Conservation (phyloP, 2,797 vertebrate species). For the Sebastes iracundus region DNA sequence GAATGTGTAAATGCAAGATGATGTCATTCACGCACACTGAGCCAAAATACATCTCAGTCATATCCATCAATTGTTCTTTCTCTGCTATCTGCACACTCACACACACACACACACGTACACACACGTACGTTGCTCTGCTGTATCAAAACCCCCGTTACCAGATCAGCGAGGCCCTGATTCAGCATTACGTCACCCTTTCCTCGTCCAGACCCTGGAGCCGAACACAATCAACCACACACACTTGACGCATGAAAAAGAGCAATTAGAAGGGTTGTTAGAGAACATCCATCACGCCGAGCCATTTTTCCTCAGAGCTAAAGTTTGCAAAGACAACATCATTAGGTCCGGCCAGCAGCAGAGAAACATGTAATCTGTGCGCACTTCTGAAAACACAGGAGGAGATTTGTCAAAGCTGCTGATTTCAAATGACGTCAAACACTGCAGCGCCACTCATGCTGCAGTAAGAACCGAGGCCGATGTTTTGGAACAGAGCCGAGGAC, state of each 20-base stretch:
- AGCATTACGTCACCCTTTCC: slow-evolving; percentile 78
- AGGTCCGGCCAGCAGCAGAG: slow-evolving; percentile 11
- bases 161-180: slow-evolving; percentile 40
- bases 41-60: slow-evolving; percentile 78
- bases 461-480: background rate
- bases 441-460: background rate
- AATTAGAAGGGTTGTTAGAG: slow-evolving; percentile 44
- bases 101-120: slow-evolving; percentile 6
- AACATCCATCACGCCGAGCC: slow-evolving; percentile 49
- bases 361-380: slow-evolving; percentile 8
- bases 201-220: slow-evolving; percentile 34
- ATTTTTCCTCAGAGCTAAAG: slow-evolving; percentile 29
- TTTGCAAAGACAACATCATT: slow-evolving; percentile 56
- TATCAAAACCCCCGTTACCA: slow-evolving; percentile 40
- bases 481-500: background rate
- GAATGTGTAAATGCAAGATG: slow-evolving; percentile 33
- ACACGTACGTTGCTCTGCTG: background rate
- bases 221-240: slow-evolving; percentile 6
- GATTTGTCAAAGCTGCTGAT: slow-evolving; percentile 17
- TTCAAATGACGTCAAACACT: background rate
- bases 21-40: slow-evolving; percentile 65
- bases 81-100: slow-evolving; percentile 13
- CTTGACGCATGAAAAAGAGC: background rate
- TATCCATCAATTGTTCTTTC: slow-evolving; percentile 80
- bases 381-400: slow-evolving; percentile 13